phyloP scores from a whole-genome alignment of 2,797 vertebrate species.

The Coreius guichenoti region DNA sequence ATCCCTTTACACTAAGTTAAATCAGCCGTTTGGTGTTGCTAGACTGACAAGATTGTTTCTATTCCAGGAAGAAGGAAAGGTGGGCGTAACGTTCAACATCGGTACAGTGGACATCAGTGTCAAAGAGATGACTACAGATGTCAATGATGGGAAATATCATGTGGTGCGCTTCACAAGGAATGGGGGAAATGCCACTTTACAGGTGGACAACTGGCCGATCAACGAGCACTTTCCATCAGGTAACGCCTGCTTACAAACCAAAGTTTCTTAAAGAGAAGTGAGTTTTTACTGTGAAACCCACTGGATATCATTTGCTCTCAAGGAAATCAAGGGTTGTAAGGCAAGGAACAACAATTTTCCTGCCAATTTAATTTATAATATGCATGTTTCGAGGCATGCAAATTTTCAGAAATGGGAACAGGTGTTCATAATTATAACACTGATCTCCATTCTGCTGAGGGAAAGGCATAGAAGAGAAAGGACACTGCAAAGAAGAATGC shows the following conservation, averaged over 20 bases:
- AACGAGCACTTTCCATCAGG: conserved; percentile 98
- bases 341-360: conserved; percentile 6
- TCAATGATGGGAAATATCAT: conserved; percentile 96
- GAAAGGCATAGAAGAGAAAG: not conserved
- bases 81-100: conserved; percentile 96
- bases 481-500: conserved; percentile 29
- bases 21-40: not conserved
- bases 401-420: conserved; percentile 45
- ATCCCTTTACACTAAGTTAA: not conserved
- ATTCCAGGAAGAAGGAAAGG: conserved; percentile 92
- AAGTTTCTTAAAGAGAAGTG: not conserved
- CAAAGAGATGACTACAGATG: conserved; percentile 85
- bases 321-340: not conserved
- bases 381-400: conserved; percentile 11
- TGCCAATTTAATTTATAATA: conserved; percentile 22
- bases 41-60: conserved; percentile 28
- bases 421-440: conserved; percentile 55
- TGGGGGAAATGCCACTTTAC: conserved; percentile 93
- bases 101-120: conserved; percentile 96
- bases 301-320: conserved; percentile 72
- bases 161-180: conserved; percentile 96
- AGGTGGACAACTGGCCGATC: conserved; percentile 97
- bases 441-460: not conserved
- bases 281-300: conserved; percentile 49
- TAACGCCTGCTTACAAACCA: conserved; percentile 67